Conservation (phyloP, 2,888 invertebrate genomes). For the Hypselothyrea guttata region DNA sequence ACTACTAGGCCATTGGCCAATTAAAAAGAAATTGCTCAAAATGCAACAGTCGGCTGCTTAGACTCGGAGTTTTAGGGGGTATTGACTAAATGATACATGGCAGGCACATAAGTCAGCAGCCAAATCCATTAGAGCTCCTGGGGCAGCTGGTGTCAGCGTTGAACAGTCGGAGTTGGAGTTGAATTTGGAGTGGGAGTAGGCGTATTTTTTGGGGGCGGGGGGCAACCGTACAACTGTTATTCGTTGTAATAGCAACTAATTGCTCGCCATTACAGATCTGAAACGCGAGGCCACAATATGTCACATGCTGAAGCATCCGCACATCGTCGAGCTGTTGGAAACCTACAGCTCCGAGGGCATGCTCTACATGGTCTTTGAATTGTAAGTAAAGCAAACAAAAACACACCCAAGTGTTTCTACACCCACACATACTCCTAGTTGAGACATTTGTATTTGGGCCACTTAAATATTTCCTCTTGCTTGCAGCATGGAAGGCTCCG, state of each 20-base stretch:
- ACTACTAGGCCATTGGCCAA: slow-evolving; percentile 39
- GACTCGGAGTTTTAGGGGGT: too few relatives aligned
- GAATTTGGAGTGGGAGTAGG: not conserved
- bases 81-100: slow-evolving; percentile 72
- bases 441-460: slow-evolving; percentile 8
- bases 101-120: slow-evolving; percentile 64
- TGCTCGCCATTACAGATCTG: slow-evolving; percentile 87
- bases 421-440: not conserved
- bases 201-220: not conserved
- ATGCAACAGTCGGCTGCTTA: slow-evolving; percentile 39
- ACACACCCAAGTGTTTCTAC: not conserved
- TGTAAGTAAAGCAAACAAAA: slow-evolving; percentile 86
- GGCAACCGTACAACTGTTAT: slow-evolving; percentile 42
- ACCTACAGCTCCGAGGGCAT: slow-evolving; percentile 99
- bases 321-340: slow-evolving; percentile 98
- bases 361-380: slow-evolving; percentile 99
- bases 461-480: slow-evolving; percentile 36
- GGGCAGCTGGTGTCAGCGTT: slow-evolving; percentile 46
- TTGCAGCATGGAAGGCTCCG: slow-evolving; percentile 98
- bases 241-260: slow-evolving; percentile 59
- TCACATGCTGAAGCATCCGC: slow-evolving; percentile 99
- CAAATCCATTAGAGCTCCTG: slow-evolving; percentile 60
- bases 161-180: not conserved
- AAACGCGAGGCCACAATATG: slow-evolving; percentile 99
- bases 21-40: slow-evolving; percentile 72